Evolutionary conservation across 2,113 vertebrate species (phyloP), one percentile per base, ranked within the genome.

Genomic region (Vidua chalybeata): DNA sequence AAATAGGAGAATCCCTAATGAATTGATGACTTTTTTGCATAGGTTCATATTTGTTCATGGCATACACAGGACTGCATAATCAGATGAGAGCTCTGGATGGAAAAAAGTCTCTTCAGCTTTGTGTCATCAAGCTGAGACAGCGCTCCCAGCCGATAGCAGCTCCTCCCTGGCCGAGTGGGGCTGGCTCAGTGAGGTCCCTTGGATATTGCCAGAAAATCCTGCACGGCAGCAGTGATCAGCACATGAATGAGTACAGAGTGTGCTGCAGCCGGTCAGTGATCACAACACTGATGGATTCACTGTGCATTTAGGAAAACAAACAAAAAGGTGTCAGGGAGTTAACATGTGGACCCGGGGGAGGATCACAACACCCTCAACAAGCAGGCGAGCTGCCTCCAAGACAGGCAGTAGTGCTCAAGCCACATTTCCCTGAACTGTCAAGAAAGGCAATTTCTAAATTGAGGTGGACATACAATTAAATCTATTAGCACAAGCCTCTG

Each of bases 81-180:
- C 33, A 62, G 22, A 35, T 37, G 28, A 71, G 31, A 74, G 31
- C 18, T 22, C 28, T 49, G 37, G 37, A 23, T 48, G 43, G 66
- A 39, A 77, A 35, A 21, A 74, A 24, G 18, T 24, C 35, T 76
- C 16, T 24, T 76, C 43, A 78, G 35, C 27, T 84, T 43, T n/a
- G 14, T 37, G 58, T 51, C 35, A 67, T 19, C 45, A 46, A 43
- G 66, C 31, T 17, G 22, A 83, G 72, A 37, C 49, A 48, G 41
- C 0, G 1, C 19, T 79, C 49, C 48, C 41, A 90, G 39, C 16
- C 0, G 0, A 82, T 6, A 28, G 61, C 28, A 58, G 61, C 39
- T 67, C 8, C 11, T 63, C 2, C 0, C 22, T 19, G 62, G 48
- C 43, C 7, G 4, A 17, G 37, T 2, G 1, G 33, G 20, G 11